Conservation (phyloP, 2,113 vertebrate species). For the Microtus pennsylvanicus region DNA sequence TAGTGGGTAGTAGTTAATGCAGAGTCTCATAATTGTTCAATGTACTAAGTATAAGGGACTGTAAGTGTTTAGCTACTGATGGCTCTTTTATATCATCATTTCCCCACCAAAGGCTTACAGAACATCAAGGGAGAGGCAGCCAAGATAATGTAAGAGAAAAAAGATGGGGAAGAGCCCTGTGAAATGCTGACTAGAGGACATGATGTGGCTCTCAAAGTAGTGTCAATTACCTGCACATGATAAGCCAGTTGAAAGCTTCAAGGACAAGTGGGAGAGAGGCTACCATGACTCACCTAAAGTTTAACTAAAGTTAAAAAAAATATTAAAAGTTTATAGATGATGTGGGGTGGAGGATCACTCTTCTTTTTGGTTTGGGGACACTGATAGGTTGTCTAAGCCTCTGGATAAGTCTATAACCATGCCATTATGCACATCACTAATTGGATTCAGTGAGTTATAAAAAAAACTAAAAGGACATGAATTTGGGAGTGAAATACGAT, state of each 20-base stretch:
- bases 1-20: background rate
- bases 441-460: background rate
- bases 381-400: background rate
- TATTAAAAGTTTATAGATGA: background rate
- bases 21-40: background rate
- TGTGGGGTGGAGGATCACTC: background rate
- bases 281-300: background rate
- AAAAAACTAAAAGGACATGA: background rate
- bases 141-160: background rate
- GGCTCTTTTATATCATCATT: background rate
- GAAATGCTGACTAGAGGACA: background rate
- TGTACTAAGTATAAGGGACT: background rate
- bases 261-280: background rate
- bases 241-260: background rate
- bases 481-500: background rate
- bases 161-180: background rate
- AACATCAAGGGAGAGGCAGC: background rate
- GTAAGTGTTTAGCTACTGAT: background rate
- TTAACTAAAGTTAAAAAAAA: background rate
- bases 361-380: background rate
- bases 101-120: background rate
- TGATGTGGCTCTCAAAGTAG: background rate
- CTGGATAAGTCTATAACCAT: background rate
- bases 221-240: background rate
- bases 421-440: background rate